Evolutionary conservation across 2,797 vertebrate species (phyloP), one percentile per base, ranked within the genome.

Genomic region (Chrosomus eos): DNA sequence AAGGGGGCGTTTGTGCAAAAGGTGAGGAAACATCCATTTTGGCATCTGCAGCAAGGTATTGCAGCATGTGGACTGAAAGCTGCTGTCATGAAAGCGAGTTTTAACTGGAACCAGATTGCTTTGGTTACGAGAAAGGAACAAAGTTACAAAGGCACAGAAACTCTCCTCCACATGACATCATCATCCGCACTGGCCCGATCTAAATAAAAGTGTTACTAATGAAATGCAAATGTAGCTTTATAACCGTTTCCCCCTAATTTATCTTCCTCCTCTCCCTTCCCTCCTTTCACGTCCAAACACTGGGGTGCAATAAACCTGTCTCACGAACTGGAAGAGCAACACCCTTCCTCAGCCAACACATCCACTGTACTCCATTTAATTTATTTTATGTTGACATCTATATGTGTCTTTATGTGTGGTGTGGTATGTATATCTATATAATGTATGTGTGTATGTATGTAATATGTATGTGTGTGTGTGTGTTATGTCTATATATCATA

Each of bases 51-150:
- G 26, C 19, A 38, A 53, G 45, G 31, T 68, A 64, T 51, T 80
- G 78, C 64, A 36, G 45, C 55, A 77, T 68, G 45, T 73, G n/a
- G 83, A 73, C 70, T 48, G 76, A 40, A 51, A 48, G 55, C n/a
- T 72, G 53, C 28, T 53, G 68, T 28, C 55, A 60, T 73, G 36
- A 45, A 82, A 33, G 38, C 21, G 26, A 36, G 28, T 28, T 19
- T 18, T 64, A 64, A 81, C 80, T 81, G 55, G 71, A 51, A 66
- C 40, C 81, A 66, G 80, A 82, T 64, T 55, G 38, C 38, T 48
- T 11, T 38, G 62, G 72, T 72, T 45, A 64, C 8, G 33, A 82
- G 80, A 70, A 82, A 82, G 40, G 80, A 82, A 62, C 43, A n/a
- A 48, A 48, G 55, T 45, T 62, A 82, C 70, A 66, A 48, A 64